Conservation (phyloP, 2,888 invertebrate genomes). For the Eulithis prunata region DNA sequence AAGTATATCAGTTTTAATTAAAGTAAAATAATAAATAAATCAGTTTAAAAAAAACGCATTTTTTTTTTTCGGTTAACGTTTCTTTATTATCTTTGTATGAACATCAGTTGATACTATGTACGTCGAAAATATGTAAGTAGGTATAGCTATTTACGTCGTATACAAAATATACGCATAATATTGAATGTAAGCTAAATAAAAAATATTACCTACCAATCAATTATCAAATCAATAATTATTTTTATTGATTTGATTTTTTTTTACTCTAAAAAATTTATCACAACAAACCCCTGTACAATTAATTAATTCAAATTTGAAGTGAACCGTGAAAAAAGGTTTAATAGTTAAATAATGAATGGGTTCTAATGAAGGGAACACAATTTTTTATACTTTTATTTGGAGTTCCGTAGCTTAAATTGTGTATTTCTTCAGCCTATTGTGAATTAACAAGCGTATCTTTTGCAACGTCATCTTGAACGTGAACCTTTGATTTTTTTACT, state of each 20-base stretch:
- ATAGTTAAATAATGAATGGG: conserved; percentile 63
- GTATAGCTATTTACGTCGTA: background rate
- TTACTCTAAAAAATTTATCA: background rate
- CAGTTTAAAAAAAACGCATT: too few relatives aligned
- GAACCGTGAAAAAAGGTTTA: conserved; percentile 53
- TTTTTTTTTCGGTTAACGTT: too few relatives aligned
- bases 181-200: too few relatives aligned
- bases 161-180: conserved; percentile 7
- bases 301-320: conserved; percentile 36
- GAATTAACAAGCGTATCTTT: conserved; percentile 10
- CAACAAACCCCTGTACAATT: conserved; percentile 40
- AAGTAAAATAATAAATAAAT: too few relatives aligned
- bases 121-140: too few relatives aligned
- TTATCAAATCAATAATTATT: too few relatives aligned
- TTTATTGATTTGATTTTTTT: background rate
- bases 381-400: conserved; percentile 49
- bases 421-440: conserved; percentile 16
- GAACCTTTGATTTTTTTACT: background rate
- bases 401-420: conserved; percentile 42
- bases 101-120: too few relatives aligned
- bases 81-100: too few relatives aligned
- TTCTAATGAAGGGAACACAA: conserved; percentile 60
- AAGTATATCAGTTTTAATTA: too few relatives aligned
- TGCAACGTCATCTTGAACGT: conserved; percentile 26
- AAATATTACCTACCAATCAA: too few relatives aligned